Evolutionary conservation across 1,140 invertebrate species (phyloP), one percentile per base, ranked within the genome.

Genomic region (Tetramorium simillimum): DNA sequence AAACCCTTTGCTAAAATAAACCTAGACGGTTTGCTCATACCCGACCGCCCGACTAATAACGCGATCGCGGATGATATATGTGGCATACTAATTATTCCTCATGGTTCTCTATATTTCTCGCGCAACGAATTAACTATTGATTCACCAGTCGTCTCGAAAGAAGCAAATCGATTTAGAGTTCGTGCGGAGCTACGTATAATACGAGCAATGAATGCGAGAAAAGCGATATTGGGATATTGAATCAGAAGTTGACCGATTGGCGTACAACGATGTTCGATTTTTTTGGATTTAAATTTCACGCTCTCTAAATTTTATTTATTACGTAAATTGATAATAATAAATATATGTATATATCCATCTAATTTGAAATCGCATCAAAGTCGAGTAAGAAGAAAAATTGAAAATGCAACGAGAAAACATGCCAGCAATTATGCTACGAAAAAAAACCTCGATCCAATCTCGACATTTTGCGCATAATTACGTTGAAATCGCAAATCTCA

Each of bases 1-100:
- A 93, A 92, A 93, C 90, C 92, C 92, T 91, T 85, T 78, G 89
- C 89, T 90, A 86, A 92, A 93, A 94, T 94, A 93, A 94, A 94
- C 90, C 85, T 80, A 53, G 69, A 21, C 18, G 78, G 21, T 10
- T 43, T 9, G 33, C 65, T 70, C 53, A 37, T 58, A 67, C 51
- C 53, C 18, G 67, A 33, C 12, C 76, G 80, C 51, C 16, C 67
- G 67, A 58, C 53, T 82, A 82, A 82, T 82, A 73, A 82, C 80
- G 53, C 53, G 69, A 73, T 84, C 53, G 53, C 69, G n/a, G n/a
- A 60, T 58, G 53, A 73, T 82, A 46, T 24, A 33, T 37, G 6
- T 14, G 24, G 56, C 53, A 28, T 75, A 60, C 70, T 82, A 82
- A 84, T 84, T 73, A 73, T 73, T 60, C 37, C 63, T 56, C 78